These are phyloP conservation scores for Portunus trituberculatus DNA, from an alignment of 1,140 invertebrate genomes.

Conservation along the genomic window DNA sequence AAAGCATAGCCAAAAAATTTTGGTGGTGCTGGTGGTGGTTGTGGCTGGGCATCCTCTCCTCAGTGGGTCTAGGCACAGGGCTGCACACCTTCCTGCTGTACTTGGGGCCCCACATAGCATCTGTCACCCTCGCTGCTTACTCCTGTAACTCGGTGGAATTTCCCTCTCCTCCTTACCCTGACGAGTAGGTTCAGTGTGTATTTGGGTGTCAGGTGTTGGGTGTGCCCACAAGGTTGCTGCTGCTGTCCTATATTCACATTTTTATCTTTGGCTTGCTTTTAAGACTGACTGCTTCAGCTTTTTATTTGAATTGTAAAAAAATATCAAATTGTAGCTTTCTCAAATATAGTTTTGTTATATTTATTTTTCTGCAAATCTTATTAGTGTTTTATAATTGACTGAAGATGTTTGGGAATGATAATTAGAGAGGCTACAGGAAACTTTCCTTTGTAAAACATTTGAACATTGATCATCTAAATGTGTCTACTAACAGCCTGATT, in stretches of 20 bases:
- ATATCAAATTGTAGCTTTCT: too few species aligned
- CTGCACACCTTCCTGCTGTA: conserved; percentile 99
- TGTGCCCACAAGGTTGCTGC: background rate
- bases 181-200: conserved; percentile 84
- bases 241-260: conserved; percentile 82
- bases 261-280: too few species aligned
- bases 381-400: too few species aligned
- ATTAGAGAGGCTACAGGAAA: too few species aligned
- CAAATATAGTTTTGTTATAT: too few species aligned
- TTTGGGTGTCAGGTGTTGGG: background rate
- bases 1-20: conserved; percentile 40
- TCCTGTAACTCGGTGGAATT: conserved; percentile 97
- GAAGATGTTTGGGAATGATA: too few species aligned
- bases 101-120: conserved; percentile 94
- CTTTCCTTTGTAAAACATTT: too few species aligned
- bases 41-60: conserved; percentile 85
- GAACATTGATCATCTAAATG: too few species aligned
- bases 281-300: too few species aligned
- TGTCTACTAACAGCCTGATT: too few species aligned
- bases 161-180: conserved; percentile 94
- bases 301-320: too few species aligned
- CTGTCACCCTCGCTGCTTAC: conserved; percentile 98
- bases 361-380: too few species aligned
- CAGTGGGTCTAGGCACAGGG: conserved; percentile 98
- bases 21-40: conserved; percentile 62